phyloP scores from a whole-genome alignment of 2,888 invertebrate species.

The Andrena hattorfiana region DNA sequence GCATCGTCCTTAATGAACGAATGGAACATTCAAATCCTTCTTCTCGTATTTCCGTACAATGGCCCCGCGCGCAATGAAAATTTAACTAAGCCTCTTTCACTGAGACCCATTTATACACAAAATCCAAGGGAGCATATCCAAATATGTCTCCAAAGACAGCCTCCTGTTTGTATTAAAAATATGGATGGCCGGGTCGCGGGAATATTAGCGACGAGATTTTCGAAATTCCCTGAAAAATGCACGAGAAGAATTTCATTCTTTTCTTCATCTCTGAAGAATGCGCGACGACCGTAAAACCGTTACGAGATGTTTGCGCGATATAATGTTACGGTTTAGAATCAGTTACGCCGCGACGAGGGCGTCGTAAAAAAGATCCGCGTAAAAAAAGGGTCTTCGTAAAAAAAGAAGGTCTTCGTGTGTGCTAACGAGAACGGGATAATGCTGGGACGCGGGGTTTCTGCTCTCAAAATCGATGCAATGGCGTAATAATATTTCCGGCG shows the following conservation, averaged over 20 bases:
- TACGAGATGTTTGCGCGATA: constrained; percentile 17
- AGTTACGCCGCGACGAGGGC: background rate
- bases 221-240: no score
- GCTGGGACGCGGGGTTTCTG: constrained; percentile 15
- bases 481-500: constrained; percentile 18
- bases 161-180: no score
- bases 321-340: constrained; percentile 17
- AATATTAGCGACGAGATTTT: constrained; percentile 1
- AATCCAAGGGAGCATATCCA: no score
- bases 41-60: background rate
- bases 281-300: constrained; percentile 5
- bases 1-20: background rate
- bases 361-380: background rate
- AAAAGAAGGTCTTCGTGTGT: background rate
- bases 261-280: constrained; percentile 21
- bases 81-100: no score
- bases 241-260: constrained; percentile 21
- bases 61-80: background rate
- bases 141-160: no score
- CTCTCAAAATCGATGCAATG: background rate
- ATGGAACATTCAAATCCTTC: background rate
- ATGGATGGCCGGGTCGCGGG: background rate
- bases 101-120: no score
- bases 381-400: no score
- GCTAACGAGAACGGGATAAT: constrained; percentile 33